These are phyloP conservation scores for Knipowitschia caucasica DNA, from an alignment of 2,797 vertebrate species.

Conservation along the genomic window DNA sequence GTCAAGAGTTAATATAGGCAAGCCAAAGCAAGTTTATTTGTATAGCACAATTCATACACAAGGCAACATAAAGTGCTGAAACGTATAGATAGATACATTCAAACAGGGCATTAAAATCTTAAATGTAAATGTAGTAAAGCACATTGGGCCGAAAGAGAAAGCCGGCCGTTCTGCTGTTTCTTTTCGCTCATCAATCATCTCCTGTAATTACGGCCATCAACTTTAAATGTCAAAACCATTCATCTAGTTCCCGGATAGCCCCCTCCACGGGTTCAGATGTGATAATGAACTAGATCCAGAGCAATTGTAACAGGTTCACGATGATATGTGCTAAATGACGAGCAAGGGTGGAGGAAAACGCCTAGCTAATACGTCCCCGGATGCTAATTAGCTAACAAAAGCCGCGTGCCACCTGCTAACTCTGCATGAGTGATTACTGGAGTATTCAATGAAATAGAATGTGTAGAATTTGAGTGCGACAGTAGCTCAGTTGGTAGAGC, in stretches of 20 bases:
- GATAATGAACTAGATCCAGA: conserved; percentile 21
- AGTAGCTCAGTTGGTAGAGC: no score
- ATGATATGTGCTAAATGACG: conserved; percentile 17
- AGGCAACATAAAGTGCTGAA: no score
- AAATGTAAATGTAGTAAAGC: no score
- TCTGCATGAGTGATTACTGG: conserved; percentile 33
- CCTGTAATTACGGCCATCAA: conserved; percentile 42
- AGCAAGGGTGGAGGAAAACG: conserved; percentile 17
- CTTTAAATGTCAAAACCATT: conserved; percentile 53
- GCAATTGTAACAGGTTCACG: conserved; percentile 27
- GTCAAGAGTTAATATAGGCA: no score
- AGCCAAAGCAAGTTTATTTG: no score
- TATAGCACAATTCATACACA: no score
- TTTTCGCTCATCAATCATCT: conserved; percentile 45
- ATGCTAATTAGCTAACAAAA: conserved; percentile 51
- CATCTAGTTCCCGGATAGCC: conserved; percentile 31
- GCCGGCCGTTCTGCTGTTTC: conserved; percentile 3
- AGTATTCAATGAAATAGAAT: conserved; percentile 5
- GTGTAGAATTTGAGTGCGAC: not conserved
- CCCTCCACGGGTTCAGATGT: conserved; percentile 39
- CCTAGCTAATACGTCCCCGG: conserved; percentile 29
- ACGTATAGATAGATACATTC: no score
- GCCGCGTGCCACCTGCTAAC: conserved; percentile 47
- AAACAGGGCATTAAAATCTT: no score
- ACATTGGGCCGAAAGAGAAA: conserved; percentile 27